Conservation (phyloP, 2,888 invertebrate genomes). For the Therioaphis trifolii region DNA sequence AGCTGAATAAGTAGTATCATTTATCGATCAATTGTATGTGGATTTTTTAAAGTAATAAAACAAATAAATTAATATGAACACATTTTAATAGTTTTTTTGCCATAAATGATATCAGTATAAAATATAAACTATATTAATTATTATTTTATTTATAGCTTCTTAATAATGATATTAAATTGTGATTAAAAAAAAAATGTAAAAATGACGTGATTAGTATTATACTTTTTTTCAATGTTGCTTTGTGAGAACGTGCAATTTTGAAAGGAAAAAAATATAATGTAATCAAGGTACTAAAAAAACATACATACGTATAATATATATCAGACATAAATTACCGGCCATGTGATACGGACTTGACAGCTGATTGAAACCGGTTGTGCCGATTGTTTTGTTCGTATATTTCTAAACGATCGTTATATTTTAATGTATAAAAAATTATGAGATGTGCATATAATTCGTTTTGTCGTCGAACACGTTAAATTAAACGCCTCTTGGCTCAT, state of each 20-base stretch:
- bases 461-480: conserved; percentile 11
- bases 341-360: conserved; percentile 41
- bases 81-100: too few relatives aligned
- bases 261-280: not conserved
- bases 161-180: too few relatives aligned
- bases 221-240: not conserved
- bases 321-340: conserved; percentile 7
- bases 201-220: not conserved
- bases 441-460: conserved; percentile 32
- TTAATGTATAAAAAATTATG: conserved; percentile 31
- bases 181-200: too few relatives aligned
- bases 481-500: not conserved
- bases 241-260: not conserved
- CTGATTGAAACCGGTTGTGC: conserved; percentile 49
- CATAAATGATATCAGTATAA: too few relatives aligned
- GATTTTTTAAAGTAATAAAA: too few relatives aligned
- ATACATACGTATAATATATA: not conserved
- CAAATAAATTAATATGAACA: too few relatives aligned
- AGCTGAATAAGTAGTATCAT: too few relatives aligned
- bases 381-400: conserved; percentile 22
- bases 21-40: too few relatives aligned
- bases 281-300: not conserved
- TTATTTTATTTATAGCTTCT: too few relatives aligned
- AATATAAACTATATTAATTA: too few relatives aligned
- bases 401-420: conserved; percentile 33